A percentile compares a stretch with the other conserved stretches of the same genome.
Conservation (phyloP, 2,113 vertebrate species). For the Ramphastos sulfuratus region DNA sequence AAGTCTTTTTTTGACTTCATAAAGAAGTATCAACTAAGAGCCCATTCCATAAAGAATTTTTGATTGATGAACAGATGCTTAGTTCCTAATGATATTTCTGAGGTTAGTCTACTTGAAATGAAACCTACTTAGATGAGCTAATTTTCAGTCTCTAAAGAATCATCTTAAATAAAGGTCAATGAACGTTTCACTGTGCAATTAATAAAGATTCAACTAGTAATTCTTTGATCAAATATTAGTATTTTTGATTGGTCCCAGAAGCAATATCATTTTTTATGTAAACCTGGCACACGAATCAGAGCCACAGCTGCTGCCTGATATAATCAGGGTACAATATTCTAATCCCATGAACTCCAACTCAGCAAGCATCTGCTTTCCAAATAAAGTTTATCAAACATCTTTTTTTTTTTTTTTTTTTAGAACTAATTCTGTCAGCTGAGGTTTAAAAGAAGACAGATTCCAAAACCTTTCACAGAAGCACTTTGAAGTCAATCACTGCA, state of each 20-base stretch:
- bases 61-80: constrained; percentile 40
- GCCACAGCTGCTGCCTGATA: constrained; percentile 56
- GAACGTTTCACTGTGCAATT: constrained; percentile 36
- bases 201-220: constrained; percentile 57
- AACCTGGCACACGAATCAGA: constrained; percentile 56
- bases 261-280: constrained; percentile 56
- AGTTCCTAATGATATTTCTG: constrained; percentile 13
- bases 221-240: constrained; percentile 66
- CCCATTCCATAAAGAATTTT: constrained; percentile 12
- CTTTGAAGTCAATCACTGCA: background rate
- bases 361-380: constrained; percentile 66
- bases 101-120: constrained; percentile 45
- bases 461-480: background rate
- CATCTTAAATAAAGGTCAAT: constrained; percentile 57
- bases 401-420: background rate
- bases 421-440: constrained; percentile 13
- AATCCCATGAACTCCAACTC: constrained; percentile 60
- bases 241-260: constrained; percentile 67
- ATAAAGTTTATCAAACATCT: constrained; percentile 10
- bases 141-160: constrained; percentile 29
- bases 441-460: constrained; percentile 22
- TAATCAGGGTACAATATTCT: constrained; percentile 60
- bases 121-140: constrained; percentile 42
- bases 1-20: background rate
- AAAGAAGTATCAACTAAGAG: constrained; percentile 1